A percentile compares a stretch with the other conserved stretches of the same genome.
Conservation (phyloP, 2,888 invertebrate species). For the Ctenicera cuprea region DNA sequence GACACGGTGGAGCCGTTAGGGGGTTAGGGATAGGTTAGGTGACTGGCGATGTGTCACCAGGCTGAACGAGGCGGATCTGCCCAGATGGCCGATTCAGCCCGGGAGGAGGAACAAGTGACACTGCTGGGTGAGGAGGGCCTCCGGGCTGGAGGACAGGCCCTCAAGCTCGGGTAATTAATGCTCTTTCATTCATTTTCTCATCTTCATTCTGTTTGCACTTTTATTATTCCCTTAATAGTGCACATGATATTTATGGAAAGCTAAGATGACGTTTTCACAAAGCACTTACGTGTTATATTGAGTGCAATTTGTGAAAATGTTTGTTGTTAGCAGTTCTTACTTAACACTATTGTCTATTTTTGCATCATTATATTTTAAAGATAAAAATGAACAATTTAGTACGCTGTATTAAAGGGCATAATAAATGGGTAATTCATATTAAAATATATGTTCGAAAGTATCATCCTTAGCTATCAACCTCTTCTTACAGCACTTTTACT, state of each 20-base stretch:
- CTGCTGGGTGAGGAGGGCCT: slow-evolving; percentile 97
- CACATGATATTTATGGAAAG: neutral
- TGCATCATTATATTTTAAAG: too few relatives aligned
- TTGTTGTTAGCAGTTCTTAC: neutral
- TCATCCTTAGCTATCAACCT: slow-evolving; percentile 44
- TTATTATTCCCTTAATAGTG: slow-evolving; percentile 25
- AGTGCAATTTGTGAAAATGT: neutral
- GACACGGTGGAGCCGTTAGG: slow-evolving; percentile 48
- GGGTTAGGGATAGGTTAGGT: slow-evolving; percentile 54
- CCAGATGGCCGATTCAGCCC: slow-evolving; percentile 98
- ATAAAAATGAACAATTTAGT: neutral
- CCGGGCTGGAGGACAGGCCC: slow-evolving; percentile 95
- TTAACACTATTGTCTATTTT: too few relatives aligned
- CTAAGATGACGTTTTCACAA: neutral
- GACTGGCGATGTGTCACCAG: slow-evolving; percentile 74
- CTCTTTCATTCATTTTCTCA: slow-evolving; percentile 59
- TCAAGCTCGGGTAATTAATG: slow-evolving; percentile 95
- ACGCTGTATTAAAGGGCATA: slow-evolving; percentile 19
- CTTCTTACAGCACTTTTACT: slow-evolving; percentile 87
- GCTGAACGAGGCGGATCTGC: slow-evolving; percentile 78
- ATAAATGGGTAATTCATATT: slow-evolving; percentile 35
- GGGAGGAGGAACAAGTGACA: slow-evolving; percentile 96
- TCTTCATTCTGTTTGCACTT: slow-evolving; percentile 35
- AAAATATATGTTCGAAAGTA: slow-evolving; percentile 16
- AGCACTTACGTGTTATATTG: neutral